A percentile compares a stretch with the other conserved stretches of the same genome.
These are phyloP conservation scores for Chaetophractus vellerosus DNA, from an alignment of 2,797 vertebrate genomes.

Conservation along the genomic window DNA sequence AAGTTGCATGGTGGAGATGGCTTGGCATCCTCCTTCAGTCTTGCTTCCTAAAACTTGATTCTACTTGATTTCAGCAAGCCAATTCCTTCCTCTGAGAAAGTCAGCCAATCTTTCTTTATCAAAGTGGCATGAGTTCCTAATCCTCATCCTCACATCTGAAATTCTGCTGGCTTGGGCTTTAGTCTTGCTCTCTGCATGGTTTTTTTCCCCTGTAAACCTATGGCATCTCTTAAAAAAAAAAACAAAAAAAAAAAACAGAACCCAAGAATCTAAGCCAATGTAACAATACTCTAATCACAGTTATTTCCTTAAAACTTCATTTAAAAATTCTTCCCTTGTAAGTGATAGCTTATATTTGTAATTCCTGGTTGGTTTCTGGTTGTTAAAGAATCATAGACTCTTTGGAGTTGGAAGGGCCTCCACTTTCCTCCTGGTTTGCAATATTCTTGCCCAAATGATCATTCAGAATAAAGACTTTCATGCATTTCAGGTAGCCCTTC, in stretches of 20 bases:
- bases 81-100: not conserved
- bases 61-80: not conserved
- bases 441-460: not conserved
- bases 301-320: not conserved
- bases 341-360: not conserved
- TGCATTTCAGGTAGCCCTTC: not conserved
- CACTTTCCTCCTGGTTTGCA: not conserved
- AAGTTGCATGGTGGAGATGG: not conserved
- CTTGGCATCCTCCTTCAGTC: not conserved
- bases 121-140: not conserved
- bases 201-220: too few species aligned
- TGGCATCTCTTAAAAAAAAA: too few species aligned
- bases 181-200: not conserved
- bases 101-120: not conserved
- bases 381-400: not conserved
- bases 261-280: too few species aligned
- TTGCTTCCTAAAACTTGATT: slow-evolving; percentile 14
- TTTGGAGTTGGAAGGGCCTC: not conserved
- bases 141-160: not conserved
- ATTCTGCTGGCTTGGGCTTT: not conserved
- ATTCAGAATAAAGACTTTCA: not conserved
- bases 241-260: too few species aligned
- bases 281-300: not conserved
- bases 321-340: not conserved
- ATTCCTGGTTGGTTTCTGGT: not conserved